These are phyloP conservation scores for Arenaria interpres DNA, from an alignment of 2,113 vertebrate genomes.

Conservation along the genomic window DNA sequence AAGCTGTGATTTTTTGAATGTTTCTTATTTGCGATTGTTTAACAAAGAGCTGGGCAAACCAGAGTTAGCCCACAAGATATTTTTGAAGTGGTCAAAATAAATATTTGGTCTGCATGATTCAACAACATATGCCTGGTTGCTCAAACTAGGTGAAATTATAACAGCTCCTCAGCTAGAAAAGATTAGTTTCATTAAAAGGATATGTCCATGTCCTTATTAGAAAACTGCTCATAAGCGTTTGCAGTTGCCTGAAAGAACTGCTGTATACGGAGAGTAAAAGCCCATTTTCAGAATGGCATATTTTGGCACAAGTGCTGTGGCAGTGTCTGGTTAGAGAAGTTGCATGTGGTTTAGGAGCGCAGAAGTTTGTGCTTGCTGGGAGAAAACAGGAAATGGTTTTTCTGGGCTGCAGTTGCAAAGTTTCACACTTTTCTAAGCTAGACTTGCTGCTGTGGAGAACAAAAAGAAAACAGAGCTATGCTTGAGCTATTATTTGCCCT, in stretches of 20 bases:
- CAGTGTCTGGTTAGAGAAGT: background rate
- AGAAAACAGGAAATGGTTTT: background rate
- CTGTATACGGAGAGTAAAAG: background rate
- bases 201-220: background rate
- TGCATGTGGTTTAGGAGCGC: background rate
- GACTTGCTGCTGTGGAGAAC: background rate
- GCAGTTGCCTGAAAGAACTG: background rate
- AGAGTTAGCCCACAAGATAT: background rate
- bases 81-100: constrained; percentile 1
- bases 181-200: background rate
- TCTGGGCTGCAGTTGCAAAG: background rate
- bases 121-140: background rate
- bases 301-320: background rate
- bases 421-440: background rate
- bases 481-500: background rate
- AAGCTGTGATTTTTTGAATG: background rate
- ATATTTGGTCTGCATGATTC: background rate
- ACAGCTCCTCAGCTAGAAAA: background rate
- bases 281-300: background rate
- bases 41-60: background rate
- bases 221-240: background rate
- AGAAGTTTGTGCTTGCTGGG: background rate
- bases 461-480: background rate
- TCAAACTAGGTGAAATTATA: background rate
- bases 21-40: constrained; percentile 23